These are phyloP conservation scores for Sternarchorhynchus goeldii DNA, from an alignment of 2,797 vertebrate genomes.

Conservation along the genomic window DNA sequence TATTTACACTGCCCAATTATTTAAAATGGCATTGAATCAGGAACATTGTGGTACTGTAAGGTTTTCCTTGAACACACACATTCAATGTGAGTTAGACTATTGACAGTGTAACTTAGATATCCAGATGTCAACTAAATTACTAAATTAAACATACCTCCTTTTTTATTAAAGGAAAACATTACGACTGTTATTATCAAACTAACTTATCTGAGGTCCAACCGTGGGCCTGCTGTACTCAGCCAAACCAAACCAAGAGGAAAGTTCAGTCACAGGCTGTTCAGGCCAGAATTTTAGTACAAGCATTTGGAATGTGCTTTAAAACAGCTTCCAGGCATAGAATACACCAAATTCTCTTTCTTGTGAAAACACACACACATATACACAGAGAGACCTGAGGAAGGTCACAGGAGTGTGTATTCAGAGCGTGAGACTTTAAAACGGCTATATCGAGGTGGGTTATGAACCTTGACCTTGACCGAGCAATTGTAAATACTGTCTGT, in stretches of 20 bases:
- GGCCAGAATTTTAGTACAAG: conserved; percentile 53
- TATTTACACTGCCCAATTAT: too few species aligned
- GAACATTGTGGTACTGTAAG: too few species aligned
- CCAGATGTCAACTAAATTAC: neutral
- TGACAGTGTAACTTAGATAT: neutral
- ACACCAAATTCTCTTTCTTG: conserved; percentile 2
- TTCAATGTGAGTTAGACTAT: too few species aligned
- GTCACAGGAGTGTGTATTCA: neutral
- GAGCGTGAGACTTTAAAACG: conserved; percentile 7
- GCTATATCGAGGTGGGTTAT: neutral
- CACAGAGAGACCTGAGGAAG: neutral
- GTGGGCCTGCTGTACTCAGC: conserved; percentile 43
- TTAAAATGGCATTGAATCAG: too few species aligned
- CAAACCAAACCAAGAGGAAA: conserved; percentile 56
- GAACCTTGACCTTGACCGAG: neutral
- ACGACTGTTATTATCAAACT: neutral
- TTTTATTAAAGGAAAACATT: neutral
- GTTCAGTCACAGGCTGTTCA: conserved; percentile 60
- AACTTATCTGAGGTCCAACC: conserved; percentile 25
- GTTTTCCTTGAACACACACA: too few species aligned
- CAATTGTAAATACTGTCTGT: conserved; percentile 23
- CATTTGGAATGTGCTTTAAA: conserved; percentile 61
- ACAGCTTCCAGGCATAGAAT: conserved; percentile 36
- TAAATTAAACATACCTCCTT: neutral
- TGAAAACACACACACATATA: conserved; percentile 28